Evolutionary conservation across 2,888 invertebrate genomes (phyloP), one percentile per base, ranked within the genome.

Genomic region (Macrophya annulata): DNA sequence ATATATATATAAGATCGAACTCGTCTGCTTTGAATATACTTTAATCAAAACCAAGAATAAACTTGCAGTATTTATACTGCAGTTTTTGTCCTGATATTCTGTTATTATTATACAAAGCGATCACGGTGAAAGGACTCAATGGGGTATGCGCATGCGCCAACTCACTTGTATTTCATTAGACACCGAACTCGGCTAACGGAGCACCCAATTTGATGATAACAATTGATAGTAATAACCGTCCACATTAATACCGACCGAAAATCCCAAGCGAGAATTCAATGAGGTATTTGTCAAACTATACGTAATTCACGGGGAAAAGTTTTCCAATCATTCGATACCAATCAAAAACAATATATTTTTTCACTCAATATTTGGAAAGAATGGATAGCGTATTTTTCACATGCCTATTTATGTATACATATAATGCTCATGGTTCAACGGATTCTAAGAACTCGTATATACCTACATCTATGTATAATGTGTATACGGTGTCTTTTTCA

Each of bases 151-250:
- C 68, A 17, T 71, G 37, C 37, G 37, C 68, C 37, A 71, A 31
- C 17, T 71, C 25, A 31, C 37, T 71, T 1, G 37, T 71, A 40
- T 71, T 31, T 71, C 68, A 37, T 71, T 71, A 40, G 12, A 17
- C 40, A 71, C 8, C 37, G n/a, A 71, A 71, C 40, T 31, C 37
- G 8, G 37, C 12, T 71, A 31, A 71, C 37, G 37, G 15, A 31
- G 68, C n/a, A 71, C 37, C 68, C 68, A 15, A 37, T 31, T 71
- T 17, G 68, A 37, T 68, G 37, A 71, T 25, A 71, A 71, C 71
- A 37, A n/a, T 71, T 71, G 31, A 71, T n/a, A 71, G 40, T 71
- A 62, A n/a, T 62, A n/a, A 9, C 9, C 17, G 12, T 62, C 25
- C 25, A 62, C 62, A 62, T 40, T n/a, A 71, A 40, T 71, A 71